Base-by-base conservation (phyloP, 1,140 invertebrate genomes). In the Papilio helenus region DNA sequence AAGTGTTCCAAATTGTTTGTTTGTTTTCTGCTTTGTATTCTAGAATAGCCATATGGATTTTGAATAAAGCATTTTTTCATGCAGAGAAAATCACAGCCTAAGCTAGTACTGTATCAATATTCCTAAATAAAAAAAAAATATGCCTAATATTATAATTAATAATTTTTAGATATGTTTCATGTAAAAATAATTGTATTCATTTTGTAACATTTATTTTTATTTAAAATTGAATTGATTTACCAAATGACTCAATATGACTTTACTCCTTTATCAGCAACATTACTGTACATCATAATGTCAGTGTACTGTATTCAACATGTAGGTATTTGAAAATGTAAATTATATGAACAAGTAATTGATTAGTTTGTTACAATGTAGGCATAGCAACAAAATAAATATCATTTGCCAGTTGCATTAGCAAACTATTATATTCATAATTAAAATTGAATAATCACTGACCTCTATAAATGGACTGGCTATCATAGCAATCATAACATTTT, bases 201-300 rank as follows among this genome's bases (percentile, higher is more conserved):
- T 34, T 39, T 58, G 39, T 46, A 61, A 46, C 77, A 44, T 49
- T 76, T 34, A 14, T 65, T 79, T 20, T 65, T 3, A 79, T 80
- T 55, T 68, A 29, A 42, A 29, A 51, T 46, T 46, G n/a, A 23
- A n/a, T 3, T 65, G 16, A 26, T 65, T 65, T 65, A 65, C 26
- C 23, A 65, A 65, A 68, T 68, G 61, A 34, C 61, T 68, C 61
- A 34, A 68, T 34, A 16, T 68, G 26, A 34, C 26, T 68, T 68
- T 29, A 68, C 26, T 29, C 12, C 61, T 34, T 68, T 68, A 68
- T 68, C 61, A 68, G 61, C 26, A 16, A 29, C 23, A 68, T 23
- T 61, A 61, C 23, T 23, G 1, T 23, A 61, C 18, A 58, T 58
- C 9, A 12, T 18, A 16, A 26, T 61, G 61, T 29, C 23, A 34